Evolutionary conservation across 2,888 invertebrate species (phyloP).

Genomic region (Pardosa pseudoannulata): DNA sequence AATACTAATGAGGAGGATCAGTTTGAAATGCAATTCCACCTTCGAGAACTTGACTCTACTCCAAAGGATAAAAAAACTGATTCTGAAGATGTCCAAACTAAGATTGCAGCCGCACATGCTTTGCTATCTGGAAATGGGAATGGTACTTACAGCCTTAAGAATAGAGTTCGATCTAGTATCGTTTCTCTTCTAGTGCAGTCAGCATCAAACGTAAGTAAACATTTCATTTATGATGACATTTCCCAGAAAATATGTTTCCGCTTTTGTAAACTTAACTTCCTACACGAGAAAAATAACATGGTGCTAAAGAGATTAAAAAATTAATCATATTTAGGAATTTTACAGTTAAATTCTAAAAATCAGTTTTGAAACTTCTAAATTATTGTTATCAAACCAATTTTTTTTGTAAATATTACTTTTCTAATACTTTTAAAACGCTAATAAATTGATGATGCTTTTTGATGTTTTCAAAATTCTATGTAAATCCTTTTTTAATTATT

Average conservation of each 20-base stretch:
- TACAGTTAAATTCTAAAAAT: too few species aligned
- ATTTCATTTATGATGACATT: conserved; percentile 34
- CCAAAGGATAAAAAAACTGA: conserved; percentile 34
- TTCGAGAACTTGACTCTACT: conserved; percentile 52
- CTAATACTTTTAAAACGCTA: too few species aligned
- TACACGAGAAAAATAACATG: too few species aligned
- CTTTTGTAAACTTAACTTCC: too few species aligned
- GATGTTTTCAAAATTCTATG: too few species aligned
- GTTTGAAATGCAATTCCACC: conserved; percentile 69
- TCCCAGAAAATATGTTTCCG: conserved; percentile 20
- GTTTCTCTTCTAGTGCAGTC: conserved; percentile 92
- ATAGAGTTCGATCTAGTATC: conserved; percentile 94
- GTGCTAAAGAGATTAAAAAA: background rate
- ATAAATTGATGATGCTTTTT: too few species aligned
- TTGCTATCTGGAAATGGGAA: conserved; percentile 95
- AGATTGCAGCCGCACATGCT: conserved; percentile 76
- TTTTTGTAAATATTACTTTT: too few species aligned
- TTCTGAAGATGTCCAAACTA: conserved; percentile 63
- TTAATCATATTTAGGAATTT: background rate
- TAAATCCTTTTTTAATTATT: too few species aligned
- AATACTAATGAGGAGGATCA: conserved; percentile 23
- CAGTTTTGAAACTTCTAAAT: too few species aligned
- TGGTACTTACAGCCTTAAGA: conserved; percentile 91
- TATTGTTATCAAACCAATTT: too few species aligned
- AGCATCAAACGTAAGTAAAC: conserved; percentile 85